Evolutionary conservation across 2,888 invertebrate genomes (phyloP), one percentile per base, ranked within the genome.

Genomic region (Marronus borbonicus): DNA sequence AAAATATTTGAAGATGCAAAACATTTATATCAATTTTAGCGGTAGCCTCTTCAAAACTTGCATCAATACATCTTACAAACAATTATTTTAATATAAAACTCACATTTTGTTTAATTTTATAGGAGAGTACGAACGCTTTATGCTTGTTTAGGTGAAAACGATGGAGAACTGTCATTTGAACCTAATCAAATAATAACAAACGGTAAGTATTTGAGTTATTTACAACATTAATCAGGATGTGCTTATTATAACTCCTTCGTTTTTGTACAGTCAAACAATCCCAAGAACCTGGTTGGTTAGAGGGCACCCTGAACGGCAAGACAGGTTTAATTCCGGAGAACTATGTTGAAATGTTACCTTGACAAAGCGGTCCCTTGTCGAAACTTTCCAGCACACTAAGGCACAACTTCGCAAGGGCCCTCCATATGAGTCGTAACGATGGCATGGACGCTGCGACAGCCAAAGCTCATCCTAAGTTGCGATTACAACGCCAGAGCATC

Each of bases 111-210:
- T 20, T 58, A n/a, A 58, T 77, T 81, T 76, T 77, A 14, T 88
- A 94, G 95, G 88, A 92, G 96, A 87, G 98, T 98, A 80, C 92
- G 98, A 86, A 98, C 99, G 75, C 90, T 99, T 83, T 99, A 98
- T 90, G 96, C 97, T 74, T 99, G 99, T 88, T 92, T 97, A 83
- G 98, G 98, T 76, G 98, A 98, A 90, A 97, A 97, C 89, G 97
- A 97, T 87, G 96, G 97, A 81, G 99, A 99, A 91, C 91, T 99
- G 83, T 98, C 98, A 39, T 99, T 99, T 91, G 97, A 98, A 90
- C 98, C 98, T 81, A 98, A 99, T 92, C 97, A 98, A 92, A 97
- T 99, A 85, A 97, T 99, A 85, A 96, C 96, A 81, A 96, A 98
- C 91, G 98, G 98, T 97, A 90, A 90, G 90, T 86, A 20, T 20